Percentiles rank a stretch among this genome's conserved stretches.
Conservation (phyloP, 2,888 invertebrate species). For the Mythimna albipuncta region DNA sequence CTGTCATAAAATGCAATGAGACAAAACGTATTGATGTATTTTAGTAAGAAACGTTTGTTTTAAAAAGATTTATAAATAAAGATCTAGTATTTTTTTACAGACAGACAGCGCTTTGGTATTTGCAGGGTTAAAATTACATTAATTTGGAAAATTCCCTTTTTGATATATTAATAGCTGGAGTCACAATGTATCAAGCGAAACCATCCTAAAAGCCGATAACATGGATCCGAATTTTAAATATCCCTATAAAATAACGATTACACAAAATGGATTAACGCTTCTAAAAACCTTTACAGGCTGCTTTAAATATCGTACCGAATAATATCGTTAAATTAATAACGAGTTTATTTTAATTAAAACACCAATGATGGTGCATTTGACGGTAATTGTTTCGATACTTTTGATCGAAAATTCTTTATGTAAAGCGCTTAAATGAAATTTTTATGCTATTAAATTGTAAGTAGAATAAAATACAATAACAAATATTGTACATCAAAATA, state of each 20-base stretch:
- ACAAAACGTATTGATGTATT: not conserved
- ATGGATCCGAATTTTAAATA: conserved; percentile 10
- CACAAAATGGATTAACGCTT: not conserved
- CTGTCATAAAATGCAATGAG: conserved; percentile 1
- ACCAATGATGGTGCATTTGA: not conserved
- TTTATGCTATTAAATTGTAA: too few relatives aligned
- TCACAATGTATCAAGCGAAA: too few relatives aligned
- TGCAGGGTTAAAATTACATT: too few relatives aligned
- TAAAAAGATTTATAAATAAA: too few relatives aligned
- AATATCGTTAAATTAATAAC: conserved; percentile 21
- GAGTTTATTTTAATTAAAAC: conserved; percentile 21
- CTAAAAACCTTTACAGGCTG: not conserved
- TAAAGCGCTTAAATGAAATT: not conserved
- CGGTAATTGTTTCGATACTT: not conserved
- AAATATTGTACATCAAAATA: too few relatives aligned
- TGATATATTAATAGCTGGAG: too few relatives aligned
- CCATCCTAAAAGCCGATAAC: not conserved
- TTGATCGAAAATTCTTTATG: not conserved
- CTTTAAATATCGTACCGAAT: conserved; percentile 13
- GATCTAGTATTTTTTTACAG: too few relatives aligned
- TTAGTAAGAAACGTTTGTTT: too few relatives aligned
- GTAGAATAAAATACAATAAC: too few relatives aligned
- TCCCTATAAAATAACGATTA: not conserved
- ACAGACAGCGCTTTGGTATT: too few relatives aligned
- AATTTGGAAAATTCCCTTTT: too few relatives aligned